A percentile compares a stretch with the other conserved stretches of the same genome.
These are phyloP conservation scores for Brachionichthys hirsutus DNA, from an alignment of 2,113 vertebrate species.

Conservation along the genomic window DNA sequence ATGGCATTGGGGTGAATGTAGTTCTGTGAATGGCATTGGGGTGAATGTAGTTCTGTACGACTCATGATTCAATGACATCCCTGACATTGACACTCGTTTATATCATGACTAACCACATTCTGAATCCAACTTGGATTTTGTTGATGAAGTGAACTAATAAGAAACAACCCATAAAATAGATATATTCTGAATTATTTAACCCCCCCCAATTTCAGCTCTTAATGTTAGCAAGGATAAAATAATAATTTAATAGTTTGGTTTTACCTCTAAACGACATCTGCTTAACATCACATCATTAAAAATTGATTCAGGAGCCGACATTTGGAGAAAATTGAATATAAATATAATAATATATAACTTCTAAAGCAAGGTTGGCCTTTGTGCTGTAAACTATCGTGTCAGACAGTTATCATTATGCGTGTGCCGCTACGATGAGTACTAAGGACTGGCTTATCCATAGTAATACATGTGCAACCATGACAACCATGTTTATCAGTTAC, in stretches of 20 bases:
- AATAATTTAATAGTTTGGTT: not conserved
- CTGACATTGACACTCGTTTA: not conserved
- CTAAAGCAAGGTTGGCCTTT: constrained; percentile 19
- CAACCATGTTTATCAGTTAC: constrained; percentile 14
- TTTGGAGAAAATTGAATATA: constrained; percentile 21
- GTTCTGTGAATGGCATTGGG: not conserved
- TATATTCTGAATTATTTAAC: not conserved
- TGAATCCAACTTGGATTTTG: not conserved
- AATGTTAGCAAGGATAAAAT: constrained; percentile 2
- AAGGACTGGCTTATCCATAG: constrained; percentile 14
- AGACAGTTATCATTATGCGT: constrained; percentile 45
- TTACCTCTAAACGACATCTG: constrained; percentile 3
- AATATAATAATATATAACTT: not conserved
- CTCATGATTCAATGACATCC: not conserved
- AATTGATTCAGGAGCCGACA: not conserved
- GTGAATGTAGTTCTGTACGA: no score
- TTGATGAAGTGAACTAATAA: not conserved
- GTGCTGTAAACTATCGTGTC: constrained; percentile 22
- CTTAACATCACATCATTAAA: not conserved
- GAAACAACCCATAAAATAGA: not conserved
- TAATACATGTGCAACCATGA: constrained; percentile 17
- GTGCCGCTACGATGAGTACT: constrained; percentile 18
- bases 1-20: no score
- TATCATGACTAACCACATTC: not conserved
- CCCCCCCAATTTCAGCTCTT: no score